Percentiles rank a stretch among this genome's conserved stretches.
These are phyloP conservation scores for Rhizomys pruinosus DNA, from an alignment of 2,113 vertebrate species.

Conservation along the genomic window DNA sequence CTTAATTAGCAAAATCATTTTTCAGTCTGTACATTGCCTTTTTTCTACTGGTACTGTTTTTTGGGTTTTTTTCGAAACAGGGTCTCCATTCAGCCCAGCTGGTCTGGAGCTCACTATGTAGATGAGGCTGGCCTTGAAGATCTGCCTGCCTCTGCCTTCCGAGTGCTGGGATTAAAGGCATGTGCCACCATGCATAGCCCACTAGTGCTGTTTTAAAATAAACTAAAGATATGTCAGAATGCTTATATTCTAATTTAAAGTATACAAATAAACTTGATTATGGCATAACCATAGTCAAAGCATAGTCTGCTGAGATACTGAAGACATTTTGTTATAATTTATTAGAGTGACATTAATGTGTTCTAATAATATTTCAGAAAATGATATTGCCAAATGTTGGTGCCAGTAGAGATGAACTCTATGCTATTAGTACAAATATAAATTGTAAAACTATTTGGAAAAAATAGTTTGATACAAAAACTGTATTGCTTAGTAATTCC, in stretches of 20 bases:
- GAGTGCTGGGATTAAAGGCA: no score
- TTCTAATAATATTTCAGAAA: conserved; percentile 18
- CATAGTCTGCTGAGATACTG: not conserved
- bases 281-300: not conserved
- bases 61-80: no score
- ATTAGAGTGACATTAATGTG: not conserved
- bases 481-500: not conserved
- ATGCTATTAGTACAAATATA: not conserved
- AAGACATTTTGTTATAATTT: not conserved
- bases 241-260: not conserved
- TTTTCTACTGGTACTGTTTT: not conserved
- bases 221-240: not conserved
- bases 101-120: no score
- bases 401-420: not conserved
- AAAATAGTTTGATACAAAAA: conserved; percentile 30
- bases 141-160: no score
- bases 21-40: not conserved
- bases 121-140: no score
- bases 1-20: not conserved
- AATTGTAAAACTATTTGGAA: conserved; percentile 36
- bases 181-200: no score
- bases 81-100: no score
- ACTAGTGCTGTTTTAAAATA: not conserved
- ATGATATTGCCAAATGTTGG: not conserved
- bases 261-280: no score